Evolutionary conservation across 2,888 invertebrate species (phyloP).

Genomic region (Caenorhabditis sp.): DNA sequence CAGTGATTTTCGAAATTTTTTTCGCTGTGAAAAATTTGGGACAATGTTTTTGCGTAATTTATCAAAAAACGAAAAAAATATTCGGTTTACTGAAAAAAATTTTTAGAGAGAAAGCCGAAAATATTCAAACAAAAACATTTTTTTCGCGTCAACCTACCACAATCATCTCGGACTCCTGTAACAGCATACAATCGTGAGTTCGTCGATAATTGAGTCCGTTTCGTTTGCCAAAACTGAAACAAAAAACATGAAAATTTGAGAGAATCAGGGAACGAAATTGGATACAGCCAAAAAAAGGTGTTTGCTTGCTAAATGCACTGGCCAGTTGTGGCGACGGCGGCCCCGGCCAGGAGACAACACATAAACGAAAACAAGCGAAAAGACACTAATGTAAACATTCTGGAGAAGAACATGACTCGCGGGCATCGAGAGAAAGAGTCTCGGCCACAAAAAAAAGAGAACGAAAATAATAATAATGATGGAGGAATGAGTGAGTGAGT

Average conservation of each 20-base stretch:
- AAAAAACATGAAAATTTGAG: slow-evolving; percentile 33
- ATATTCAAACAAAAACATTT: background rate
- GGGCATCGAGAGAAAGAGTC: slow-evolving; percentile 1
- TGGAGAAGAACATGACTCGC: slow-evolving; percentile 4
- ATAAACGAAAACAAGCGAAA: background rate
- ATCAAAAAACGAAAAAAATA: slow-evolving; percentile 9
- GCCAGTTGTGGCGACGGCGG: background rate
- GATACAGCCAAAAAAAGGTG: slow-evolving; percentile 2
- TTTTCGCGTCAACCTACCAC: slow-evolving; percentile 77
- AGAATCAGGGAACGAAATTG: slow-evolving; percentile 9
- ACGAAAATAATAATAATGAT: too few species aligned
- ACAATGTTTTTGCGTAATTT: background rate
- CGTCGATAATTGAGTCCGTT: slow-evolving; percentile 81
- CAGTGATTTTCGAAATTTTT: background rate
- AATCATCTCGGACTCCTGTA: slow-evolving; percentile 87
- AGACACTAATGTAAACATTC: slow-evolving; percentile 1
- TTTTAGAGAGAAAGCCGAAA: too few species aligned
- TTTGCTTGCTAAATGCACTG: background rate
- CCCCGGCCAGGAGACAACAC: background rate
- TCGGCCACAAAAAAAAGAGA: slow-evolving; percentile 7
- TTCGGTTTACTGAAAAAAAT: too few species aligned
- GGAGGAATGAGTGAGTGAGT: too few species aligned
- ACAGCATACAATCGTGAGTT: slow-evolving; percentile 84
- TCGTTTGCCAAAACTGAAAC: slow-evolving; percentile 83
- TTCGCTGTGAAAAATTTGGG: background rate